Evolutionary conservation across 1,140 invertebrate species (phyloP).

Genomic region (Augochlora pura): DNA sequence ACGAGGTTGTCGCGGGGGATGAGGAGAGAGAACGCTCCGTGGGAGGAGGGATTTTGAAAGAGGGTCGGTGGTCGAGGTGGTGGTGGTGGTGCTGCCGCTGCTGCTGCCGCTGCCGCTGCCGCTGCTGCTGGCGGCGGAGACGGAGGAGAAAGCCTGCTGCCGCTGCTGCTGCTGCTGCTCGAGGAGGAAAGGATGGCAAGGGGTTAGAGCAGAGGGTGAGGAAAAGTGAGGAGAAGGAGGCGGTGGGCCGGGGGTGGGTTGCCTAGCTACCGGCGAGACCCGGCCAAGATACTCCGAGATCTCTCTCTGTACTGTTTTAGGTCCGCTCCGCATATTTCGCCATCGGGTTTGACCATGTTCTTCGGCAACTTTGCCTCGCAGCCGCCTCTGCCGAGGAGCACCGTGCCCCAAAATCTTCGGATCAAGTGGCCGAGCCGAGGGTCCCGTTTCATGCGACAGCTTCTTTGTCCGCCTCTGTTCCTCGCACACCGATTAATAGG

Average conservation of each 20-base stretch:
- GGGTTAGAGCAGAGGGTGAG: conserved; percentile 36
- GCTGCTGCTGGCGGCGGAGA: conserved; percentile 39
- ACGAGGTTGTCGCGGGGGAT: conserved; percentile 31
- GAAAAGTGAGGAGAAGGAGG: conserved; percentile 66
- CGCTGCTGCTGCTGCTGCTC: conserved; percentile 55
- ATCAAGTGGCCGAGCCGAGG: background rate
- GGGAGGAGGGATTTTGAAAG: conserved; percentile 77
- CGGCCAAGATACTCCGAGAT: conserved; percentile 80
- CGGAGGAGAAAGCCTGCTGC: conserved; percentile 51
- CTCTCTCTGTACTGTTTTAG: conserved; percentile 65
- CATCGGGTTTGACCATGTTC: conserved; percentile 56
- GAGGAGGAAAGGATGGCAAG: conserved; percentile 72
- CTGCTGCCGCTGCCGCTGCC: conserved; percentile 56
- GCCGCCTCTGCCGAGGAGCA: background rate
- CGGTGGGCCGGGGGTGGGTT: conserved; percentile 72
- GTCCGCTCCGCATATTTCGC: conserved; percentile 57
- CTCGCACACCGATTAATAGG: background rate
- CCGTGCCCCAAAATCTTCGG: background rate
- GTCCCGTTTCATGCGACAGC: background rate
- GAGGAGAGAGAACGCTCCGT: conserved; percentile 61
- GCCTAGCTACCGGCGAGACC: conserved; percentile 80
- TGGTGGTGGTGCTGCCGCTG: conserved; percentile 45
- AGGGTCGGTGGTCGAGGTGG: conserved; percentile 71
- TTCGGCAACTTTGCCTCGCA: conserved; percentile 32
- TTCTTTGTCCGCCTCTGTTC: background rate